A percentile compares a stretch with the other conserved stretches of the same genome.
Conservation (phyloP, 2,113 vertebrate species). For the Anguilla rostrata region DNA sequence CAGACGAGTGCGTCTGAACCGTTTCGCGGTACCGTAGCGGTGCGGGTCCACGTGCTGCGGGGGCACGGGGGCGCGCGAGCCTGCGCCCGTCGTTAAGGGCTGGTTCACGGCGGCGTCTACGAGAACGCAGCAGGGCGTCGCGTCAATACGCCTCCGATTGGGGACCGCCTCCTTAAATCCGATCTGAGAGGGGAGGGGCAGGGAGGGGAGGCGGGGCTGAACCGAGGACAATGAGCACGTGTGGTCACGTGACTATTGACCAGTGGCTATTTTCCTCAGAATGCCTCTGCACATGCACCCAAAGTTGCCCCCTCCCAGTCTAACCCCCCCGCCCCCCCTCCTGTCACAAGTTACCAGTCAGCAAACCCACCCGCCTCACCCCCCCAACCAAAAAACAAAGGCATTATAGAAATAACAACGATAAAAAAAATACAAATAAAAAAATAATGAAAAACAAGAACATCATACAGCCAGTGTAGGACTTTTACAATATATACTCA, state of each 20-base stretch:
- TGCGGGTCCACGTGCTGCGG: neutral
- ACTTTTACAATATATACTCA: conserved; percentile 32
- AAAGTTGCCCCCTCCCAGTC: neutral
- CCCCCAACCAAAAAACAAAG: neutral
- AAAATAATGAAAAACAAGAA: neutral
- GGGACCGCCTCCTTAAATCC: neutral
- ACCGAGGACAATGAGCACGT: neutral
- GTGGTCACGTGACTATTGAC: too few species aligned
- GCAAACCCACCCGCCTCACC: neutral
- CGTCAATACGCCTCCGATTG: neutral
- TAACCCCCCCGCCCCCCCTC: neutral
- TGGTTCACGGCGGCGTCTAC: neutral
- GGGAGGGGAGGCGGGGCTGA: neutral
- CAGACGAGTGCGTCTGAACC: neutral
- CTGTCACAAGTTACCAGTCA: neutral
- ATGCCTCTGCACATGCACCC: neutral
- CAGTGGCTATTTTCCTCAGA: neutral
- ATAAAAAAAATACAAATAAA: neutral
- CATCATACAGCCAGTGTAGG: conserved; percentile 34
- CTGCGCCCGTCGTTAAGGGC: neutral
- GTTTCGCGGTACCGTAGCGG: neutral
- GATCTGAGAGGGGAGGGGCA: neutral
- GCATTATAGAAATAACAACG: conserved; percentile 18
- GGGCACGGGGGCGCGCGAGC: neutral
- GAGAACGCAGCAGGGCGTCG: neutral